A percentile compares a stretch with the other conserved stretches of the same genome.
Conservation (phyloP, 2,113 vertebrate genomes). For the Pontoporia blainvillei region DNA sequence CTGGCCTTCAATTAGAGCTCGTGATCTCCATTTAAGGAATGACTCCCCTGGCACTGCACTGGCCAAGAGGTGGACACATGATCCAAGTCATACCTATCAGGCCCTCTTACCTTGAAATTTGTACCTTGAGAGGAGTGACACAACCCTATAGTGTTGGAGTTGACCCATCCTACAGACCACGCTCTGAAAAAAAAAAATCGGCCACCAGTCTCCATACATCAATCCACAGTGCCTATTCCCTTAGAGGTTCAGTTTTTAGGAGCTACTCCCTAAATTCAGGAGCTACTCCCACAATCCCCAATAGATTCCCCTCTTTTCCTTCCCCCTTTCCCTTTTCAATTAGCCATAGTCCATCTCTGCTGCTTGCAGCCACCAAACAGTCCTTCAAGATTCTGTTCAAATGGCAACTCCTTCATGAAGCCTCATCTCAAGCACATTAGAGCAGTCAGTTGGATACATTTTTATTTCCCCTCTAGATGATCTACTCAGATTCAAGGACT, state of each 20-base stretch:
- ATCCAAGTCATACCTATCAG: background rate
- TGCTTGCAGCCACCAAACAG: background rate
- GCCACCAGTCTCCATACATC: background rate
- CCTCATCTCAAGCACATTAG: background rate
- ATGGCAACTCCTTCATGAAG: background rate
- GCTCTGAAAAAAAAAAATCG: background rate
- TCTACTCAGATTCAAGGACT: background rate
- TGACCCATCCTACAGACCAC: background rate
- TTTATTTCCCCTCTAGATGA: background rate
- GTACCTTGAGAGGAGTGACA: background rate
- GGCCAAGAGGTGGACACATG: background rate
- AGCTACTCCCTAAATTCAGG: background rate
- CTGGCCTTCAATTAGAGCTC: background rate
- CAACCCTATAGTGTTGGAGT: background rate
- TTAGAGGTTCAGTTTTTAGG: background rate
- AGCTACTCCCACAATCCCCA: background rate
- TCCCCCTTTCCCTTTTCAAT: rapidly evolving
- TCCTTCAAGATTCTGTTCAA: background rate
- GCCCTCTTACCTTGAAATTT: background rate
- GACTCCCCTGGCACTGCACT: background rate
- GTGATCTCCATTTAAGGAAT: background rate
- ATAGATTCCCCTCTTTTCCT: background rate
- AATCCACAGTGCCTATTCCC: background rate
- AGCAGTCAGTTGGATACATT: background rate
- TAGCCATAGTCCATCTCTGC: background rate